Evolutionary conservation across 2,113 vertebrate species (phyloP).

Genomic region (Suricata suricatta): DNA sequence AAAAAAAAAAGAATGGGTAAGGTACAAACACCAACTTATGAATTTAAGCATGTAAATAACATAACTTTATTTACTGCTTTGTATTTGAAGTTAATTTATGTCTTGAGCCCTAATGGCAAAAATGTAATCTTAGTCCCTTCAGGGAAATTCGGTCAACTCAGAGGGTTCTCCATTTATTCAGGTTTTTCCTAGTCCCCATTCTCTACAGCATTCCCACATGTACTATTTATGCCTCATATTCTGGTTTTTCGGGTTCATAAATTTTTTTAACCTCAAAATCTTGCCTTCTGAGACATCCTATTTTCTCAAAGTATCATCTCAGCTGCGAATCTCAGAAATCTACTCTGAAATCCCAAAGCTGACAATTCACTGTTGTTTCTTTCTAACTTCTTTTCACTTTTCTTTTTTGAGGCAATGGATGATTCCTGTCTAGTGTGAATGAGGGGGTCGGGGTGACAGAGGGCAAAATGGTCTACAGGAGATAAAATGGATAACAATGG

Average conservation of each 20-base stretch:
- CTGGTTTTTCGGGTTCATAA: not conserved
- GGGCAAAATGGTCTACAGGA: not conserved
- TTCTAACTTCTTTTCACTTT: not conserved
- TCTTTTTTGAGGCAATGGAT: not conserved
- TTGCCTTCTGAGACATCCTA: not conserved
- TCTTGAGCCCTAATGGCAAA: not conserved
- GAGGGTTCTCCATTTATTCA: not conserved
- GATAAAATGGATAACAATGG: not conserved
- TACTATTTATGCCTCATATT: not conserved
- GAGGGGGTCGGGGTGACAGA: not conserved
- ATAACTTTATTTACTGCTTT: not conserved
- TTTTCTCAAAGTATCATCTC: not conserved
- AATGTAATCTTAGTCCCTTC: not conserved
- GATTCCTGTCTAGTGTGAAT: not conserved
- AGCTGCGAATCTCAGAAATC: not conserved
- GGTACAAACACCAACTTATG: not conserved
- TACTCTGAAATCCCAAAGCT: constrained; percentile 16
- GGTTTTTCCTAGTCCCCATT: not conserved
- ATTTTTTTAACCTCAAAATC: not conserved
- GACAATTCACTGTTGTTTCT: not conserved
- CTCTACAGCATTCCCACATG: not conserved
- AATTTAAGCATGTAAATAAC: not conserved
- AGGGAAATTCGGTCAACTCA: not conserved
- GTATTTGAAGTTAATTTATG: not conserved
- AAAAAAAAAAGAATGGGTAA: not conserved